Conservation (phyloP, 2,113 vertebrate species). For the Naja naja region DNA sequence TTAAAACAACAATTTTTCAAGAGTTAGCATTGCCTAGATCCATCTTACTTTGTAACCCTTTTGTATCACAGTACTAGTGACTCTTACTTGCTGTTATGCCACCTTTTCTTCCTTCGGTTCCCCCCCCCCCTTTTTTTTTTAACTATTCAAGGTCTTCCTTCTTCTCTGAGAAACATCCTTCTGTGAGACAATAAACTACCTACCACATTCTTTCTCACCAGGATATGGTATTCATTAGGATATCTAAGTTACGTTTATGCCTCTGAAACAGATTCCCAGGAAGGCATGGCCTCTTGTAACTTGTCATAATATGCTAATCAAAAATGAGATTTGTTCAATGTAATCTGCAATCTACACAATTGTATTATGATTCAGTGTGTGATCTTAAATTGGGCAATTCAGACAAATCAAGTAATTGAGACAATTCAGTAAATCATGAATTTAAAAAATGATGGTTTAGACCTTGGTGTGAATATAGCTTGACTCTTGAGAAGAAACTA, state of each 20-base stretch:
- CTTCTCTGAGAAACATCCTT: not conserved
- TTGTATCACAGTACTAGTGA: not conserved
- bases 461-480: not conserved
- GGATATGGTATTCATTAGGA: not conserved
- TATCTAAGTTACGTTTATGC: not conserved
- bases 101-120: not conserved
- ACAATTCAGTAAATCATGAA: not conserved
- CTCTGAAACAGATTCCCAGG: not conserved
- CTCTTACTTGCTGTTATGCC: not conserved
- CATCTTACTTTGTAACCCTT: not conserved
- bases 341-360: not conserved
- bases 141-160: not conserved
- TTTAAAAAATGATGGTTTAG: not conserved
- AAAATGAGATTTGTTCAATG: not conserved
- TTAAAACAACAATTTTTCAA: not conserved
- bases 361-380: not conserved
- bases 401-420: not conserved
- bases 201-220: not conserved
- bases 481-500: not conserved
- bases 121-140: not conserved
- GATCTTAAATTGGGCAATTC: not conserved
- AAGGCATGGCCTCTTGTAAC: not conserved
- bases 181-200: not conserved
- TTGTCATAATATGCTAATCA: not conserved
- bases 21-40: not conserved